Conservation (phyloP, 2,888 invertebrate genomes). For the Hydroisotoma schaefferi region DNA sequence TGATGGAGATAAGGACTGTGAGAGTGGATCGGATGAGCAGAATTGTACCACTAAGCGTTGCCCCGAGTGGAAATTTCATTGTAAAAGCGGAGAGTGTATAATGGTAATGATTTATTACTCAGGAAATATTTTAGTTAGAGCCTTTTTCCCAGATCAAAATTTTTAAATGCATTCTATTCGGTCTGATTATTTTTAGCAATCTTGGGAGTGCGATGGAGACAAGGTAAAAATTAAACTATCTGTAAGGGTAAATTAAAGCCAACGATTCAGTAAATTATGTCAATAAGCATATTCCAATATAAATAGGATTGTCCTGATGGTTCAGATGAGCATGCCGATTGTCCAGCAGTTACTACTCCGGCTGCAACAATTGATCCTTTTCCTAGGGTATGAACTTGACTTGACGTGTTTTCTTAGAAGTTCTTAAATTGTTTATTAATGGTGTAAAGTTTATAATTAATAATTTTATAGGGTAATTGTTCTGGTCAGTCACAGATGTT, state of each 20-base stretch:
- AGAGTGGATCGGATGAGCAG: slow-evolving; percentile 69
- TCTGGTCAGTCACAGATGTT: slow-evolving; percentile 66
- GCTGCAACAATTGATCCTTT: slow-evolving; percentile 9
- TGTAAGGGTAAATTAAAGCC: not conserved
- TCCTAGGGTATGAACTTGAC: not conserved
- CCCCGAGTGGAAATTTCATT: slow-evolving; percentile 51
- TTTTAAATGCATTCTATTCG: slow-evolving; percentile 42
- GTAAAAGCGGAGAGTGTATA: slow-evolving; percentile 39
- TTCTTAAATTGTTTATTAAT: too few species aligned
- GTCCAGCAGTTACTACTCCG: slow-evolving; percentile 51
- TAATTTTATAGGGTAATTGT: slow-evolving; percentile 35
- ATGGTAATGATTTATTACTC: slow-evolving; percentile 16
- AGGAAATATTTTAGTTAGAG: not conserved
- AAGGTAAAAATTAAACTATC: not conserved
- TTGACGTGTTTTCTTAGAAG: too few species aligned
- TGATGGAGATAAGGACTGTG: slow-evolving; percentile 7
- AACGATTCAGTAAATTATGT: not conserved
- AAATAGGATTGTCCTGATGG: slow-evolving; percentile 51
- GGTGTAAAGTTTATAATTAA: too few species aligned
- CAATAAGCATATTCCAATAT: slow-evolving; percentile 15
- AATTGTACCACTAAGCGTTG: slow-evolving; percentile 52
- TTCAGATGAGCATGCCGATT: slow-evolving; percentile 67
- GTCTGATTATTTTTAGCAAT: slow-evolving; percentile 20
- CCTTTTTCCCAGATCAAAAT: not conserved
- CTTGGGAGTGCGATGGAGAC: slow-evolving; percentile 52